Conservation (phyloP, 1,140 invertebrate genomes). For the Temnothorax curvispinosus region DNA sequence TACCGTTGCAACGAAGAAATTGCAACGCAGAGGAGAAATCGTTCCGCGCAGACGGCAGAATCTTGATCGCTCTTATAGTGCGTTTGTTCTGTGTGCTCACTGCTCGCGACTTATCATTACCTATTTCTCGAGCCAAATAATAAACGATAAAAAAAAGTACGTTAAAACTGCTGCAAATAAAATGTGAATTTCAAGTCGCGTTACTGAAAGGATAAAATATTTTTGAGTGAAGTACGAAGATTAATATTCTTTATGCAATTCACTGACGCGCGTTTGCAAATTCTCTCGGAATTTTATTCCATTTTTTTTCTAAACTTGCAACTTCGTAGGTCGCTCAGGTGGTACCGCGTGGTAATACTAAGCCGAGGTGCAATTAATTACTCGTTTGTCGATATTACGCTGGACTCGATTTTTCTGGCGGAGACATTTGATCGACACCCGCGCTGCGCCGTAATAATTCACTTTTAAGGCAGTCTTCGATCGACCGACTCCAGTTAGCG, state of each 20-base stretch:
- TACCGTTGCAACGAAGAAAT: constrained; percentile 6
- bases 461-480: constrained; percentile 40
- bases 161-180: background rate
- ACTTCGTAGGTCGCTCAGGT: background rate
- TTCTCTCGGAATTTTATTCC: background rate
- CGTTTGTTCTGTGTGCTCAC: background rate
- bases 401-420: constrained; percentile 28
- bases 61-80: background rate
- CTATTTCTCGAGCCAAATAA: background rate
- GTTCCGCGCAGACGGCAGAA: background rate
- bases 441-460: constrained; percentile 33
- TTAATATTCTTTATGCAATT: background rate
- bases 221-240: background rate
- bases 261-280: background rate
- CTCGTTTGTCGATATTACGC: constrained; percentile 46
- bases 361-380: constrained; percentile 37
- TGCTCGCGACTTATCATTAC: background rate
- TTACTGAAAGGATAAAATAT: background rate
- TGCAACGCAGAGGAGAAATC: background rate
- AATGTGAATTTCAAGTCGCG: background rate
- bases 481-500: constrained; percentile 24
- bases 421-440: constrained; percentile 25
- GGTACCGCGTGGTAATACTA: background rate
- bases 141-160: background rate
- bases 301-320: background rate